phyloP scores from a whole-genome alignment of 2,113 vertebrate species.

The Actinemys pallida region DNA sequence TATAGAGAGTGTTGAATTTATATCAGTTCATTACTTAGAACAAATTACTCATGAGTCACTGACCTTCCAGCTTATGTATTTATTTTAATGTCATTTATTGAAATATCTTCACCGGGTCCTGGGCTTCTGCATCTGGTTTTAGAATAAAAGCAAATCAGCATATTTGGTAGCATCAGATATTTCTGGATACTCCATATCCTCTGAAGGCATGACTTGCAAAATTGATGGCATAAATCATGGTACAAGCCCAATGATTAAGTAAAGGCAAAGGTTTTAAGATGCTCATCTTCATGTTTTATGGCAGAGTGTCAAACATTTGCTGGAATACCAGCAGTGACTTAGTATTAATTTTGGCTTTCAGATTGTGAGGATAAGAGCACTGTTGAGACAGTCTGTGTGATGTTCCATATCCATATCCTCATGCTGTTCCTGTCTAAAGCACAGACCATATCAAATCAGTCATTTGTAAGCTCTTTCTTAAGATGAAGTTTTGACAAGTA shows the following conservation, averaged over 20 bases:
- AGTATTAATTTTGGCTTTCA: not conserved
- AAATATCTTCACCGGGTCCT: not conserved
- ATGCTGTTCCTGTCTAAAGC: not conserved
- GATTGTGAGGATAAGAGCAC: not conserved
- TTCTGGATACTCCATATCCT: not conserved
- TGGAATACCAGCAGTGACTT: not conserved
- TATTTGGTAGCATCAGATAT: not conserved
- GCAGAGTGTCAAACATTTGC: not conserved
- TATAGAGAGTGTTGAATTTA: not conserved
- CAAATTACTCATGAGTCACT: not conserved
- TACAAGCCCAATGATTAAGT: not conserved
- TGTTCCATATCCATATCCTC: not conserved
- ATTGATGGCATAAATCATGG: not conserved
- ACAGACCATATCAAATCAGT: not conserved
- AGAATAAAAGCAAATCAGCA: not conserved
- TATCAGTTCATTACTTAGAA: not conserved
- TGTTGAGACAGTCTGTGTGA: not conserved
- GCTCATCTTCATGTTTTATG: accelerated
- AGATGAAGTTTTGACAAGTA: not conserved
- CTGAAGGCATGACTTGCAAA: not conserved
- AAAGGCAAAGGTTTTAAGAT: not conserved
- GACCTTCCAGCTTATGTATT: too few relatives aligned
- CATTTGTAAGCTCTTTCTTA: not conserved
- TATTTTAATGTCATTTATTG: not conserved
- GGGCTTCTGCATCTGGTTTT: not conserved